phyloP scores from a whole-genome alignment of 2,113 vertebrate genomes.

The Porphyrio hochstetteri region DNA sequence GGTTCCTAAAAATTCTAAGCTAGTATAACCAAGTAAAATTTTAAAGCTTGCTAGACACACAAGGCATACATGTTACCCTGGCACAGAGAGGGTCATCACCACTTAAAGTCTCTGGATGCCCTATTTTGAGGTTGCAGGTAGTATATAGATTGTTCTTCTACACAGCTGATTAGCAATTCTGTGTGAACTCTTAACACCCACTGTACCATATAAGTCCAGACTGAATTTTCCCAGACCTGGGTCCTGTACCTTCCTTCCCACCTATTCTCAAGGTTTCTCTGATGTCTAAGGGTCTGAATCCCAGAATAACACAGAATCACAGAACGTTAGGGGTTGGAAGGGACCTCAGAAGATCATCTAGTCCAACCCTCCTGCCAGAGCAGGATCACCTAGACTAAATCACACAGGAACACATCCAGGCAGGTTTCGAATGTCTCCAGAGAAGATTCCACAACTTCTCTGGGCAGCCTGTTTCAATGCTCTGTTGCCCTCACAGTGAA shows the following conservation, averaged over 20 bases:
- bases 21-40: neutral
- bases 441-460: no score
- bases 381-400: no score
- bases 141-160: neutral
- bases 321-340: no score
- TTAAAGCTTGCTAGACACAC: neutral
- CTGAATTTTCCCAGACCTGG: no score
- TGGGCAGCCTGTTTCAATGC: no score
- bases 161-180: neutral
- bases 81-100: neutral
- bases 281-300: neutral
- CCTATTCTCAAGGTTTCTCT: neutral
- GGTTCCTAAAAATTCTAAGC: constrained; percentile 44
- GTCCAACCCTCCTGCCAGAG: no score
- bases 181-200: neutral
- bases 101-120: neutral
- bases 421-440: no score
- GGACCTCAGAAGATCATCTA: no score
- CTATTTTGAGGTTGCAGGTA: neutral
- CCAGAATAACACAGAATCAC: no score
- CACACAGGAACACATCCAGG: no score
- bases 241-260: neutral
- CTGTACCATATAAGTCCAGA: neutral
- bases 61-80: neutral
- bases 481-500: no score